Evolutionary conservation across 1,140 invertebrate species (phyloP).

Genomic region (Drosophila auraria): DNA sequence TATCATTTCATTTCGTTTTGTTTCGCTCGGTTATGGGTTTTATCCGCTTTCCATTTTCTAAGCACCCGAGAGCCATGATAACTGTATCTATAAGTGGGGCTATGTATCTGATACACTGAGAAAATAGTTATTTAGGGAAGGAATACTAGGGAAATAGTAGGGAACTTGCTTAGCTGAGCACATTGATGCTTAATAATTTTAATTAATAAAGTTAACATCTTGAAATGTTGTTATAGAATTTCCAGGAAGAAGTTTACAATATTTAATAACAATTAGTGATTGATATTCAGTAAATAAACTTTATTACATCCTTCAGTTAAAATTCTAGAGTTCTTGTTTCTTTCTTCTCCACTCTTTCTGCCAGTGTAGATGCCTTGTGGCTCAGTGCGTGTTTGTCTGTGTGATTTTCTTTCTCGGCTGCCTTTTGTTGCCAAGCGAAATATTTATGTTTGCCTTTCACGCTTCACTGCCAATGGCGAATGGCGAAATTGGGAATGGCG

Average conservation of each 20-base stretch:
- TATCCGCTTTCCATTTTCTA: constrained; percentile 69
- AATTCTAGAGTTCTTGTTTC: background rate
- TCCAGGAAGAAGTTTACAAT: no score
- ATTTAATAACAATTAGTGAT: no score
- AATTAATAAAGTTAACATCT: no score
- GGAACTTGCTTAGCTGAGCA: background rate
- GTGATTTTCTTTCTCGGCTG: constrained; percentile 43
- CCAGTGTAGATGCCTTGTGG: constrained; percentile 7
- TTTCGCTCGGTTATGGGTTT: constrained; percentile 41
- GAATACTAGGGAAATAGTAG: background rate
- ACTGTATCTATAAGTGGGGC: constrained; percentile 50
- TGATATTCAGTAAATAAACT: background rate
- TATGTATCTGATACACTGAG: constrained; percentile 5
- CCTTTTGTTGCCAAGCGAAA: constrained; percentile 69
- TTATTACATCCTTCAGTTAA: background rate
- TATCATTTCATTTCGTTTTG: constrained; percentile 60
- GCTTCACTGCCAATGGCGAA: constrained; percentile 21
- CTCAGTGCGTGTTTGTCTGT: constrained; percentile 36
- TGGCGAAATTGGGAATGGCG: constrained; percentile 14
- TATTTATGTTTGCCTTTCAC: constrained; percentile 82
- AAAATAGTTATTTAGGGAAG: background rate
- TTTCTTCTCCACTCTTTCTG: background rate
- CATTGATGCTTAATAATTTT: background rate
- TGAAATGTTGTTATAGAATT: no score
- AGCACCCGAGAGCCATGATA: constrained; percentile 66